Percentiles rank a stretch among this genome's conserved stretches.
Evolutionary conservation across 1,140 invertebrate species (phyloP).

Genomic region (Acyrthosiphon pisum): DNA sequence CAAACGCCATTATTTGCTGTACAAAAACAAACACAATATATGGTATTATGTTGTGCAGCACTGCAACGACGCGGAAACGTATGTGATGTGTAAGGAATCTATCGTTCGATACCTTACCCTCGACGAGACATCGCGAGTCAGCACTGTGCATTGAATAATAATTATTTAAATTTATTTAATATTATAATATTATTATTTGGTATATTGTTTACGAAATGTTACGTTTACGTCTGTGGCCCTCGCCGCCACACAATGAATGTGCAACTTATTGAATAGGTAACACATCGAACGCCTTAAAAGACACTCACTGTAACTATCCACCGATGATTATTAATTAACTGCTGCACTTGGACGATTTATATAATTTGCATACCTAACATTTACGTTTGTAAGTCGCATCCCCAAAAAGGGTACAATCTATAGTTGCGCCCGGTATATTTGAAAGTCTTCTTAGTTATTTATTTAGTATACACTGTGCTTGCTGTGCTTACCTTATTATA

Average conservation of each 20-base stretch:
- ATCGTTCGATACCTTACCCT: neutral
- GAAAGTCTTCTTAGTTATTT: neutral
- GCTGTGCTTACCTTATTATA: no score
- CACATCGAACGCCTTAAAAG: no score
- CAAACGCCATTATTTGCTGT: neutral
- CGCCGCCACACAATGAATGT: no score
- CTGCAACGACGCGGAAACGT: neutral
- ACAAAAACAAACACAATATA: slow-evolving; percentile 1
- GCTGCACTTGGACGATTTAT: neutral
- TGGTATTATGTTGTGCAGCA: neutral
- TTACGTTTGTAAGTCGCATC: neutral
- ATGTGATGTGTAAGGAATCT: neutral
- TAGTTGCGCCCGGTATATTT: neutral
- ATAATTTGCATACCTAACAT: neutral
- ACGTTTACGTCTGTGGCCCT: neutral
- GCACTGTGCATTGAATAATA: neutral
- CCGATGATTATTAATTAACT: neutral
- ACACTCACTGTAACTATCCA: neutral
- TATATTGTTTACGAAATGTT: neutral
- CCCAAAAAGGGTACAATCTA: neutral
- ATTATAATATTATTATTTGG: neutral
- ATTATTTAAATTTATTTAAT: neutral
- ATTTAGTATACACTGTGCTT: neutral
- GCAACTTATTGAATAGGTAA: no score
- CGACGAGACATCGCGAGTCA: neutral